A percentile compares a stretch with the other conserved stretches of the same genome.
These are phyloP conservation scores for Recurvirostra avosetta DNA, from an alignment of 2,113 vertebrate genomes.

Conservation along the genomic window DNA sequence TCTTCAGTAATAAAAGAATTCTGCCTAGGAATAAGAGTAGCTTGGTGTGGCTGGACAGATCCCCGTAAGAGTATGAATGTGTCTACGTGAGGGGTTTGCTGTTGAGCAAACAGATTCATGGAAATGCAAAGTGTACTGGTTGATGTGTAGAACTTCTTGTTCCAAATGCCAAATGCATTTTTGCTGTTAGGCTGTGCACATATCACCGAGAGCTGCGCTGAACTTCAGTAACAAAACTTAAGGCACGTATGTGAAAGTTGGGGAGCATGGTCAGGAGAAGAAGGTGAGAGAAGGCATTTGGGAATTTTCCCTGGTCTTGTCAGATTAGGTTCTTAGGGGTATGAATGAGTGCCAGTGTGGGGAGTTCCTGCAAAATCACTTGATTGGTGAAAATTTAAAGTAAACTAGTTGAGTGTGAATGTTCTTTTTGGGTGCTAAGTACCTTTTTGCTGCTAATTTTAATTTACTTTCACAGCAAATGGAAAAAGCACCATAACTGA, in stretches of 20 bases:
- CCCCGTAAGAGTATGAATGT: accelerated
- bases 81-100: background rate
- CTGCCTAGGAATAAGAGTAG: background rate
- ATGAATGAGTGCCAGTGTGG: background rate
- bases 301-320: background rate
- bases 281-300: background rate
- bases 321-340: background rate
- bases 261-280: background rate
- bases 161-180: accelerated
- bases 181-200: background rate
- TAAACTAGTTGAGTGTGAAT: background rate
- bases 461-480: background rate
- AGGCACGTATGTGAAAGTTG: background rate
- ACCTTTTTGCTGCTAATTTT: background rate
- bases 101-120: background rate
- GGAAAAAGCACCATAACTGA: background rate
- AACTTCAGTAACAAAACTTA: background rate
- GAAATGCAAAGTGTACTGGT: background rate
- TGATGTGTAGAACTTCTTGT: background rate
- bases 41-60: background rate
- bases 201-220: background rate
- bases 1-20: background rate
- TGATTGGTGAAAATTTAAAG: background rate
- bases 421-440: background rate
- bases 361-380: background rate